Base-by-base conservation (phyloP, 2,888 invertebrate genomes). In the Drosophila cracens region DNA sequence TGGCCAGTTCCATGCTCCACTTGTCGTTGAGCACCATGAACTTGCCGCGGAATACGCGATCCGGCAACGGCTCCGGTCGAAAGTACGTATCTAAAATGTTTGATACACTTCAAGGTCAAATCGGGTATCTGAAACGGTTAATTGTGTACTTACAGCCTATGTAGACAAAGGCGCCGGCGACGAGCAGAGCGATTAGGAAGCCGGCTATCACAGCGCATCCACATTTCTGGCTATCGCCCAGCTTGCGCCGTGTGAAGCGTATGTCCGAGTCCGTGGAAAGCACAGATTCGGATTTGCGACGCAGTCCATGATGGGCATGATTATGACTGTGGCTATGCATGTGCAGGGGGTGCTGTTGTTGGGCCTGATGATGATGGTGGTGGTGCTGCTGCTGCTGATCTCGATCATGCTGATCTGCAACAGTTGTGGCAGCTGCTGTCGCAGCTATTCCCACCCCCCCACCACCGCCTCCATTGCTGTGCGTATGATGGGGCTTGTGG, bases 231-330 rank as follows among this genome's bases (percentile, higher is more conserved):
- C 97, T 96, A 64, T 97, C 96, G 79, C 97, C 96, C 82, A 97
- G 94, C 93, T 97, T 97, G 89, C 96, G 95, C 62, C 97, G 95
- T 21, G 97, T 97, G 93, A 98, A 98, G 81, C 97, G 95, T 92
- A 98, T 97, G 93, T 98, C 97, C 87, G 97, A 97, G 94, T 97
- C 97, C 81, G 97, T 96, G 1, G 97, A 97, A 87, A 97, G 93
- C 69, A 97, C 97, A 40, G 97, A 97, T 93, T 97, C 97, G 46
- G 97, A 96, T 80, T 92, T 93, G 66, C 92, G 87, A 36, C 92
- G 80, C 53, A 87, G 65, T 0, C 89, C 88, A 18, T 87, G 72
- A 60, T 87, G 89, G 31, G 57, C 70, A 66, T 77, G 84, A n/a
- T 74, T 80, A 66, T 89, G 87, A 71, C 76, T 81, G 72, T 86